Evolutionary conservation across 2,797 vertebrate species (phyloP).

Genomic region (Enteromius treurensis): DNA sequence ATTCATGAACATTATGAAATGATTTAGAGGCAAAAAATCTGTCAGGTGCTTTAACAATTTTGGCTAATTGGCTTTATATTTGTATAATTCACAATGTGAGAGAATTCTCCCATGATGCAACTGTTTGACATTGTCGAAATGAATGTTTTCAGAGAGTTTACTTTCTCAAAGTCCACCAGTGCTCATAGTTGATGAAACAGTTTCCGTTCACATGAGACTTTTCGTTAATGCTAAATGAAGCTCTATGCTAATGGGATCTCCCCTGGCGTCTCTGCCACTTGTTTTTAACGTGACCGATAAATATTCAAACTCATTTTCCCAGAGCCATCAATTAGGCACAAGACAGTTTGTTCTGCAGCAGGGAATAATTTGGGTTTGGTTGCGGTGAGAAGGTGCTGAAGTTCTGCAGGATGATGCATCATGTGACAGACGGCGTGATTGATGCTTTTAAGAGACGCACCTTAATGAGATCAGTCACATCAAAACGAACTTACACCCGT

Average conservation of each 20-base stretch:
- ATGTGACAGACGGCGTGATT: neutral
- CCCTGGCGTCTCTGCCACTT: conserved; percentile 70
- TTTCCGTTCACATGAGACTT: conserved; percentile 65
- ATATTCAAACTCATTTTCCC: conserved; percentile 77
- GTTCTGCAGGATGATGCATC: conserved; percentile 68
- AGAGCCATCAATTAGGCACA: conserved; percentile 79
- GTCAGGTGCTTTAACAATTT: too few relatives aligned
- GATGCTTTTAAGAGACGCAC: conserved; percentile 6
- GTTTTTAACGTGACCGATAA: conserved; percentile 76
- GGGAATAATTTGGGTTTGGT: conserved; percentile 78
- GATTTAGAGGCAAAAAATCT: too few relatives aligned
- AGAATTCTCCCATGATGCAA: neutral
- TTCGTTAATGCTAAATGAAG: conserved; percentile 79
- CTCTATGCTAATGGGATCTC: conserved; percentile 82
- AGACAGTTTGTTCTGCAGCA: conserved; percentile 82
- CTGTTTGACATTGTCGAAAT: neutral
- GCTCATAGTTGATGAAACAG: neutral
- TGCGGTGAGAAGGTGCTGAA: conserved; percentile 69
- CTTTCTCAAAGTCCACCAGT: neutral
- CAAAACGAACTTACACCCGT: neutral
- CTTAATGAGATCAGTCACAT: neutral
- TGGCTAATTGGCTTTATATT: too few relatives aligned
- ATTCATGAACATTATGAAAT: too few relatives aligned
- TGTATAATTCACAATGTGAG: neutral
- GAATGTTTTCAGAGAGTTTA: neutral